phyloP scores from a whole-genome alignment of 2,797 vertebrate genomes.

The Oreonectes daqikongensis region DNA sequence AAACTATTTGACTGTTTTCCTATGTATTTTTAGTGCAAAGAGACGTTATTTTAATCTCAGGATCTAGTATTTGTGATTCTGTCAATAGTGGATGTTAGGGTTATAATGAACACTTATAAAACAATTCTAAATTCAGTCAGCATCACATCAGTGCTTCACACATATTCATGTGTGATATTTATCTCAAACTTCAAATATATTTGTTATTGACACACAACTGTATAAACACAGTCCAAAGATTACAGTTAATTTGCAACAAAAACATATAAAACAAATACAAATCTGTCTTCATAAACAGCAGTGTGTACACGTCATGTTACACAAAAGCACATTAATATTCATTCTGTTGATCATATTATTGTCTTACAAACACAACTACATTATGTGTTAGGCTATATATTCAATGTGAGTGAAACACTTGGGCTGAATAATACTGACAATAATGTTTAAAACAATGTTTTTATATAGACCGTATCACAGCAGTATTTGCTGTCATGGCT shows the following conservation, averaged over 20 bases:
- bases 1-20: neutral
- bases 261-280: neutral
- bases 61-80: conserved; percentile 12
- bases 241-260: neutral
- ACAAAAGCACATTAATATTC: neutral
- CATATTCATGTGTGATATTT: no score
- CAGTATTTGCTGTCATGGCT: no score
- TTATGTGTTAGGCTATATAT: neutral
- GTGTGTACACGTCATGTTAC: neutral
- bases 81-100: conserved; percentile 63
- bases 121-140: no score
- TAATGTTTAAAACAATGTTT: no score
- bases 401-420: no score
- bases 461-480: no score
- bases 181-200: neutral
- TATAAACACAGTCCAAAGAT: neutral
- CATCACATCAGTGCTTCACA: no score
- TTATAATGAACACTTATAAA: no score
- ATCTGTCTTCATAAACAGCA: neutral
- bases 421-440: no score
- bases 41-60: conserved; percentile 1
- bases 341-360: neutral
- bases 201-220: neutral
- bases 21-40: neutral
- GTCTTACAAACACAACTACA: neutral